phyloP scores from a whole-genome alignment of 2,113 vertebrate species.

The Pterocles gutturalis region DNA sequence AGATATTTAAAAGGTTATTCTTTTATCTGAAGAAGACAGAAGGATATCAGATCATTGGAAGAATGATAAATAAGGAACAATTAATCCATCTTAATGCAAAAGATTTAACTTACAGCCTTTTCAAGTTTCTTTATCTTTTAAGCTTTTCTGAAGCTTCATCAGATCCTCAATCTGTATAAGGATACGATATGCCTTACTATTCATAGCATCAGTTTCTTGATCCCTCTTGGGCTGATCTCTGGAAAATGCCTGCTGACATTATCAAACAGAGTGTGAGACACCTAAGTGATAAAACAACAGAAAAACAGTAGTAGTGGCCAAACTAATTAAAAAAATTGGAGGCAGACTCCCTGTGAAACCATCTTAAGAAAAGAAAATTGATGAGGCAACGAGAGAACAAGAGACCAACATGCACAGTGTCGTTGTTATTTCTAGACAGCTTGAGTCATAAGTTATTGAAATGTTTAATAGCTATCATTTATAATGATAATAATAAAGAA shows the following conservation, averaged over 20 bases:
- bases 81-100: neutral
- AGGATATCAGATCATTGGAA: neutral
- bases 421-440: neutral
- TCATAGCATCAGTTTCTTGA: neutral
- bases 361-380: neutral
- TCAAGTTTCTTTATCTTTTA: conserved; percentile 6
- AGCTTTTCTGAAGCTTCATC: neutral
- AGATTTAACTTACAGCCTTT: neutral
- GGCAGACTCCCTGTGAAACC: neutral
- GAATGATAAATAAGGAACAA: neutral
- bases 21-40: neutral
- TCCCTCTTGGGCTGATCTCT: neutral
- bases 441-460: neutral
- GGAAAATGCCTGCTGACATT: neutral
- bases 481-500: conserved; percentile 25
- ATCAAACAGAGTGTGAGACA: neutral
- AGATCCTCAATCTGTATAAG: neutral
- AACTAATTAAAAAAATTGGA: neutral
- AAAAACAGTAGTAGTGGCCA: neutral
- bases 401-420: neutral
- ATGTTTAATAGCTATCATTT: neutral
- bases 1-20: neutral
- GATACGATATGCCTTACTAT: neutral
- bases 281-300: neutral
- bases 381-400: neutral